Evolutionary conservation across 2,888 invertebrate genomes (phyloP).

Genomic region (Tetragonisca angustula): DNA sequence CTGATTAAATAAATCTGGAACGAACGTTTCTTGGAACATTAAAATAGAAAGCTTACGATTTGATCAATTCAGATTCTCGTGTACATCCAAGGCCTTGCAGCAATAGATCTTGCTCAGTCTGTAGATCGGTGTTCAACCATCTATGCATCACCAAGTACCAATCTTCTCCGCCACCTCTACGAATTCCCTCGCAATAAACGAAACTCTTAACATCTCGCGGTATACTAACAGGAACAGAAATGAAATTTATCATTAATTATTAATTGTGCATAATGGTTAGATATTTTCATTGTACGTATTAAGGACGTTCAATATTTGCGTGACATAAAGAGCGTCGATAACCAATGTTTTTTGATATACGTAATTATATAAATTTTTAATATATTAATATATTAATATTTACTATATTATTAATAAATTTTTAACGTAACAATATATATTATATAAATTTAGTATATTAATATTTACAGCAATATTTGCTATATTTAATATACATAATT

Average conservation of each 20-base stretch:
- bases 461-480: too few relatives aligned
- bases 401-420: too few relatives aligned
- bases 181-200: conserved; percentile 91
- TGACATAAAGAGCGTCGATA: background rate
- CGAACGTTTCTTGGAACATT: background rate
- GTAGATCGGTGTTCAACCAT: conserved; percentile 86
- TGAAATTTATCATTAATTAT: background rate
- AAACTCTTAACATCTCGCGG: conserved; percentile 86
- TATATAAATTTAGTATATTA: too few relatives aligned
- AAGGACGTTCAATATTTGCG: background rate
- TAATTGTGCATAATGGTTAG: background rate
- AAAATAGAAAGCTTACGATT: conserved; percentile 82
- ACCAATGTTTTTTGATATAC: background rate
- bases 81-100: conserved; percentile 90
- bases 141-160: conserved; percentile 88
- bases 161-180: conserved; percentile 86
- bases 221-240: conserved; percentile 43
- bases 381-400: too few relatives aligned
- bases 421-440: too few relatives aligned
- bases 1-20: background rate
- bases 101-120: conserved; percentile 89
- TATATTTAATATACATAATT: too few relatives aligned
- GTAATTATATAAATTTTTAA: too few relatives aligned
- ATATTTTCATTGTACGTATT: background rate
- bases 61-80: conserved; percentile 85